Conservation (phyloP, 23 tunicate species). For the Botrylloides violaceus region DNA sequence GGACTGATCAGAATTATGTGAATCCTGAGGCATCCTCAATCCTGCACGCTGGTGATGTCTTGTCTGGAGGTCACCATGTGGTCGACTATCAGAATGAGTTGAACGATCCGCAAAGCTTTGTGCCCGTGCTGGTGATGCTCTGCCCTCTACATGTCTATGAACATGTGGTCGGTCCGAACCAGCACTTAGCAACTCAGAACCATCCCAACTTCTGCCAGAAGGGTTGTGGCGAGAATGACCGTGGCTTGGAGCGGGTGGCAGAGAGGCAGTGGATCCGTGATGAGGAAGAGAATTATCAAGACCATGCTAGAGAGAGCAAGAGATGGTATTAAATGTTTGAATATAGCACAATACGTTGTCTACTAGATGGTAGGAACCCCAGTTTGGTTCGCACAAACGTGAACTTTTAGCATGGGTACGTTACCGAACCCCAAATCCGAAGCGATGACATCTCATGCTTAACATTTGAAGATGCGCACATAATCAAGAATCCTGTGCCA, state of each 20-base stretch:
- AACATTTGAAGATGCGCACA: too few species aligned
- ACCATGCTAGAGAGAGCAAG: background rate
- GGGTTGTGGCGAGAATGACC: constrained; percentile 40
- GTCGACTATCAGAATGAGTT: constrained; percentile 19
- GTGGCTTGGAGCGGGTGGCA: constrained; percentile 29
- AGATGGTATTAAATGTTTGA: background rate
- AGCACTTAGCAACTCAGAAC: constrained; percentile 38
- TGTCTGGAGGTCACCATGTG: constrained; percentile 30
- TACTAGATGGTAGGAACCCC: too few species aligned
- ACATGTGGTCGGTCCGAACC: constrained; percentile 20
- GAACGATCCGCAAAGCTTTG: constrained; percentile 42
- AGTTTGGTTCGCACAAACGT: too few species aligned
- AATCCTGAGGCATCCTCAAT: background rate
- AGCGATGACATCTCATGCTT: too few species aligned
- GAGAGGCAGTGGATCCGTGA: constrained; percentile 75
- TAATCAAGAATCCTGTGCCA: too few species aligned
- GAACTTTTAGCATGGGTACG: too few species aligned
- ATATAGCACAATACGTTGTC: too few species aligned
- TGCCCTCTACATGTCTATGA: constrained; percentile 30
- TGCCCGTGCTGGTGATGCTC: constrained; percentile 48
- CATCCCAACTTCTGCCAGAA: constrained; percentile 82
- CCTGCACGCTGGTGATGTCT: constrained; percentile 21
- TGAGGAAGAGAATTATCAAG: constrained; percentile 24
- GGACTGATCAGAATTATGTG: too few species aligned
- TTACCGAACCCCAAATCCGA: too few species aligned